These are phyloP conservation scores for Drosophila sturtevanti DNA, from an alignment of 1,140 invertebrate genomes.

Conservation along the genomic window DNA sequence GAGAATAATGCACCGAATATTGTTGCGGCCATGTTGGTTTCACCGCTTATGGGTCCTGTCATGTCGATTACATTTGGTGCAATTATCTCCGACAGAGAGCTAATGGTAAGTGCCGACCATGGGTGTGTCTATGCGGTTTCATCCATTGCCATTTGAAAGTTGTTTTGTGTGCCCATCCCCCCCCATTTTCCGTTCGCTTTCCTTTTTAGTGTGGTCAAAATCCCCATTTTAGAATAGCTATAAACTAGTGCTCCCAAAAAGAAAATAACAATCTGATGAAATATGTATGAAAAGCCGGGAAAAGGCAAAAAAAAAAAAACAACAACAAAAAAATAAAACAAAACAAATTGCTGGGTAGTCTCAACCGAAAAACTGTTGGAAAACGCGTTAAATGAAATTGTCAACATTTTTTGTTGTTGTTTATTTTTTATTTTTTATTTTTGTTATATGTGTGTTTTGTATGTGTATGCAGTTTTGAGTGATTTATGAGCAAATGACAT, in stretches of 20 bases:
- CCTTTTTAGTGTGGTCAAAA: slow-evolving; percentile 17
- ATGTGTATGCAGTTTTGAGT: slow-evolving; percentile 38
- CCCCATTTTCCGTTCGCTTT: background rate
- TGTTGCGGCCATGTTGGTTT: slow-evolving; percentile 94
- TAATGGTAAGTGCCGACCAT: slow-evolving; percentile 81
- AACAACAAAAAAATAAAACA: background rate
- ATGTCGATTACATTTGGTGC: slow-evolving; percentile 93
- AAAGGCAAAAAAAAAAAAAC: background rate
- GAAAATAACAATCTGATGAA: slow-evolving; percentile 10
- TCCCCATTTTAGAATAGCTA: slow-evolving; percentile 27
- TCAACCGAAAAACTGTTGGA: slow-evolving; percentile 22
- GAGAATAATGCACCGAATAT: slow-evolving; percentile 90
- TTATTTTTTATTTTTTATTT: background rate
- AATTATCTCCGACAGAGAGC: slow-evolving; percentile 88
- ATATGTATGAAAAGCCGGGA: slow-evolving; percentile 39
- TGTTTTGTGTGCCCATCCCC: background rate
- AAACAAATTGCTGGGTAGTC: slow-evolving; percentile 9
- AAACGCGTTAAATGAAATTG: slow-evolving; percentile 54
- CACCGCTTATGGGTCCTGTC: slow-evolving; percentile 94
- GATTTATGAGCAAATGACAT: slow-evolving; percentile 72
- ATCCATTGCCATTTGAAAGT: background rate
- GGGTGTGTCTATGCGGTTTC: slow-evolving; percentile 39
- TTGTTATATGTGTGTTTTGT: background rate
- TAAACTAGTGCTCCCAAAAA: background rate
- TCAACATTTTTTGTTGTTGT: slow-evolving; percentile 32